These are phyloP conservation scores for Bombus confusus DNA, from an alignment of 1,140 invertebrate genomes.

Conservation along the genomic window DNA sequence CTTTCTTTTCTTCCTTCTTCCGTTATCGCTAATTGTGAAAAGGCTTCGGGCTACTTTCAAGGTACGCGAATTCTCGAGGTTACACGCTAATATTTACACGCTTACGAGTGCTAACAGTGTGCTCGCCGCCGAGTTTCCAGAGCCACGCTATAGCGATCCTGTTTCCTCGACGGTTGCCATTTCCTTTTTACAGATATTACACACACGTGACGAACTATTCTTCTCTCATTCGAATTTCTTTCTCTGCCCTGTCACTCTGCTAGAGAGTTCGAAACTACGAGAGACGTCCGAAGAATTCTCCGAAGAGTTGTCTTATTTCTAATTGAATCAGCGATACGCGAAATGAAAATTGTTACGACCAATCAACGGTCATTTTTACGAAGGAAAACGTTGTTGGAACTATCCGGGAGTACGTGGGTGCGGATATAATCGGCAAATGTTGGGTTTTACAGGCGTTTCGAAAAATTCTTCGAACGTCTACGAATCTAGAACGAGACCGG, in stretches of 20 bases:
- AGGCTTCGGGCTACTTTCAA: constrained; percentile 74
- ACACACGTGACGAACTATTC: constrained; percentile 30
- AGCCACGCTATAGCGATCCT: no score
- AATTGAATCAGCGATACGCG: not conserved
- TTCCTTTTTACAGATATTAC: constrained; percentile 39
- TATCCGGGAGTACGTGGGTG: no score
- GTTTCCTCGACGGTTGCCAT: not conserved
- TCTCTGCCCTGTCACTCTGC: not conserved
- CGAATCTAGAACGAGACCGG: not conserved
- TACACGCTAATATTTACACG: constrained; percentile 64
- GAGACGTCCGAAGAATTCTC: not conserved
- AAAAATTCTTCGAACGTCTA: not conserved
- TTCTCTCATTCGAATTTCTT: not conserved
- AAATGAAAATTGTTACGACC: not conserved
- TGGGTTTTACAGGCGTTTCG: not conserved
- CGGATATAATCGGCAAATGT: no score
- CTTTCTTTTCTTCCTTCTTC: not conserved
- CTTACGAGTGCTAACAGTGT: constrained; percentile 32
- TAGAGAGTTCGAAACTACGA: not conserved
- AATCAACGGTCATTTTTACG: not conserved
- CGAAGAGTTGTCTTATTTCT: not conserved
- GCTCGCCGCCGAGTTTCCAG: not conserved
- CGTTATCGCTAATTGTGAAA: constrained; percentile 58
- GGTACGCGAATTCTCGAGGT: constrained; percentile 73
- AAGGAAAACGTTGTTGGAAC: not conserved